Evolutionary conservation across 2,888 invertebrate species (phyloP).

Genomic region (Beris chalybata): DNA sequence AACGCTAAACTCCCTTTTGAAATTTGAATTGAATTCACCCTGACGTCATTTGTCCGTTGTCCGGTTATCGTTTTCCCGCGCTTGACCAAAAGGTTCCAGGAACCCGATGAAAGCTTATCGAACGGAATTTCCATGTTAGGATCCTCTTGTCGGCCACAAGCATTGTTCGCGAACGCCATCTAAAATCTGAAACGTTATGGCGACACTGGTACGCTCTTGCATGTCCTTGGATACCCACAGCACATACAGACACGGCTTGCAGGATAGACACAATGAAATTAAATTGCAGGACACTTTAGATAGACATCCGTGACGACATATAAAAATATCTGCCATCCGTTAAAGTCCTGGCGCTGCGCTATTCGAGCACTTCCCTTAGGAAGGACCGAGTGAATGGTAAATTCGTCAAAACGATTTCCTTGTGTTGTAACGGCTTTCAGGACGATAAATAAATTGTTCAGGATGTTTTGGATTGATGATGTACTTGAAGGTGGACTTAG

Average conservation of each 20-base stretch:
- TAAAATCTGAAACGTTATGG: no score
- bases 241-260: background rate
- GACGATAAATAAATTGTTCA: slow-evolving; percentile 20
- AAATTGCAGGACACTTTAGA: slow-evolving; percentile 21
- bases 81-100: no score
- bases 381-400: background rate
- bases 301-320: slow-evolving; percentile 22
- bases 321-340: slow-evolving; percentile 6
- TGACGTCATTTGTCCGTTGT: no score
- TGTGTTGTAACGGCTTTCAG: slow-evolving; percentile 8
- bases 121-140: no score
- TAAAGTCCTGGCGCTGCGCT: background rate
- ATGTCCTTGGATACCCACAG: no score
- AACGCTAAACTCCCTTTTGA: no score
- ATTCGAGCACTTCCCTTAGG: background rate
- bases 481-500: slow-evolving; percentile 23
- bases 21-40: no score
- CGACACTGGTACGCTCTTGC: no score
- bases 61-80: no score
- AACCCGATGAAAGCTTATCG: no score
- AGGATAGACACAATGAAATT: slow-evolving; percentile 14
- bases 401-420: slow-evolving; percentile 14
- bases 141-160: no score
- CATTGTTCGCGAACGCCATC: no score
- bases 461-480: slow-evolving; percentile 25